A percentile compares a stretch with the other conserved stretches of the same genome.
These are phyloP conservation scores for Sesia apiformis DNA, from an alignment of 2,888 invertebrate genomes.

Conservation along the genomic window DNA sequence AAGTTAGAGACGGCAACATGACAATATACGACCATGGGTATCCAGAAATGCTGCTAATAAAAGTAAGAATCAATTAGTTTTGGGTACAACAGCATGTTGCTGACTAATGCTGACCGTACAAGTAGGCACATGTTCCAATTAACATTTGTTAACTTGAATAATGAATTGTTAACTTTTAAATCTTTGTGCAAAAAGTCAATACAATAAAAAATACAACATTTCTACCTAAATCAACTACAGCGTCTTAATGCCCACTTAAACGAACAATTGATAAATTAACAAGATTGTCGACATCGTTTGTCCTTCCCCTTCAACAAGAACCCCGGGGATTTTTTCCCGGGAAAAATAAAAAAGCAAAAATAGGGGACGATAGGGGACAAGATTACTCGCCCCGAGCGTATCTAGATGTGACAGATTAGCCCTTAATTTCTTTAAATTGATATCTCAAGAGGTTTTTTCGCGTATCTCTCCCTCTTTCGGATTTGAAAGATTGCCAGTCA, in stretches of 20 bases:
- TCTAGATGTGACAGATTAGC: conserved; percentile 70
- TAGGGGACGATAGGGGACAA: conserved; percentile 57
- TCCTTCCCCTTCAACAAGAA: conserved; percentile 22
- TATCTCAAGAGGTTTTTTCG: conserved; percentile 56
- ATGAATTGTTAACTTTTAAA: not conserved
- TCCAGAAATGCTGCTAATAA: too few species aligned
- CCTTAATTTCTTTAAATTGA: conserved; percentile 70
- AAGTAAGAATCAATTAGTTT: too few species aligned
- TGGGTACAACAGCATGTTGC: too few species aligned
- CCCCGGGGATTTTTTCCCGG: conserved; percentile 26
- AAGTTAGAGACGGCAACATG: too few species aligned
- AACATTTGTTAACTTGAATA: too few species aligned
- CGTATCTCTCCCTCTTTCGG: conserved; percentile 20
- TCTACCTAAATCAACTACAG: conserved; percentile 15
- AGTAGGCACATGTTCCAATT: too few species aligned
- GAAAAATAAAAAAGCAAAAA: conserved; percentile 33
- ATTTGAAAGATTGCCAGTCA: conserved; percentile 56
- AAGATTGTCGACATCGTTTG: conserved; percentile 45
- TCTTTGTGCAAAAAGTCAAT: not conserved
- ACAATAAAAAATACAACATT: not conserved
- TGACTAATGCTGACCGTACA: too few species aligned
- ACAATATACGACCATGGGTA: too few species aligned
- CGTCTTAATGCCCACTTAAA: conserved; percentile 27
- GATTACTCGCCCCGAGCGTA: conserved; percentile 51
- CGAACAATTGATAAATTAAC: conserved; percentile 61